Conservation (phyloP, 2,113 vertebrate species). For the Calcarius ornatus region DNA sequence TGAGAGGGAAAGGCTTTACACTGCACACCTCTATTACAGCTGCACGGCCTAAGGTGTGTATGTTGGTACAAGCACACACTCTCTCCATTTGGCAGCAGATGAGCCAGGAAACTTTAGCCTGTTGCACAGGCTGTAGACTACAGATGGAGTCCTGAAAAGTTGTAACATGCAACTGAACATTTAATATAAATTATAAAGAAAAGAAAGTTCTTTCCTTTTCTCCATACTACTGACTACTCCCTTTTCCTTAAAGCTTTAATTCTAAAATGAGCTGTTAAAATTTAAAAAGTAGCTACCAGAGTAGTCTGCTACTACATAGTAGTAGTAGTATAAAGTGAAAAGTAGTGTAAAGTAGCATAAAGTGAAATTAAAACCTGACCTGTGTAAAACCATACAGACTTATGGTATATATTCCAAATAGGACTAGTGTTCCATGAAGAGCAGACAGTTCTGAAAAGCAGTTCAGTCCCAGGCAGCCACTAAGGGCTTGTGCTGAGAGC, state of each 20-base stretch:
- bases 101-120: neutral
- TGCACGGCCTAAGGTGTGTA: neutral
- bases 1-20: neutral
- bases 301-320: neutral
- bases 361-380: neutral
- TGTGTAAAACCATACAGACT: neutral
- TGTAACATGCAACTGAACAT: neutral
- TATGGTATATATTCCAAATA: neutral
- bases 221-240: neutral
- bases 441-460: neutral
- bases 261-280: neutral
- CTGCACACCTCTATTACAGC: neutral
- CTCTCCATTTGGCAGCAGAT: neutral
- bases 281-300: neutral
- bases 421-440: neutral
- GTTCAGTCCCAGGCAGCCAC: neutral
- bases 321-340: neutral
- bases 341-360: neutral
- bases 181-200: neutral
- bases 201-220: neutral
- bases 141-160: neutral
- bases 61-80: neutral
- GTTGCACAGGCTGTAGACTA: neutral
- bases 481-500: neutral
- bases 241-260: neutral